Percentiles rank a stretch among this genome's conserved stretches.
Conservation (phyloP, 2,113 vertebrate genomes). For the Zapus hudsonius region DNA sequence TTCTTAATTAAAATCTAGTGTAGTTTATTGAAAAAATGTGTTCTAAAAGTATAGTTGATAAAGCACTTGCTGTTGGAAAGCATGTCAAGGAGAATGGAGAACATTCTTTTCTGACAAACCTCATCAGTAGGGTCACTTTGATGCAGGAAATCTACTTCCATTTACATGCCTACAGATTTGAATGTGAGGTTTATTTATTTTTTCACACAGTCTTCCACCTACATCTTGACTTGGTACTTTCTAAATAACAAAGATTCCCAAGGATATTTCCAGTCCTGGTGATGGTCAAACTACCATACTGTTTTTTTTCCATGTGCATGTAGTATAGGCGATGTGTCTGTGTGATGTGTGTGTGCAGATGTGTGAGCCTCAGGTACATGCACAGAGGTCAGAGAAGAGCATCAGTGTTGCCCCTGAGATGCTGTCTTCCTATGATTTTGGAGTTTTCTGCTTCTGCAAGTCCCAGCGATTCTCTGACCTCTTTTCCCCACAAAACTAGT, state of each 20-base stretch:
- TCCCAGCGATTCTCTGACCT: too few relatives aligned
- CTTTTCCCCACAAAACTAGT: too few relatives aligned
- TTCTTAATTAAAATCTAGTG: background rate
- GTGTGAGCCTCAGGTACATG: too few relatives aligned
- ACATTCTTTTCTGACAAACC: background rate
- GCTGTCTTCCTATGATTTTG: too few relatives aligned
- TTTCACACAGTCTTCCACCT: background rate
- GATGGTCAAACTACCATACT: background rate
- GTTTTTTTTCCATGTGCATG: background rate
- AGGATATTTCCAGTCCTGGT: background rate
- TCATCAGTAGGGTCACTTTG: background rate
- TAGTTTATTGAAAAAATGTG: background rate
- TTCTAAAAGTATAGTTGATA: background rate
- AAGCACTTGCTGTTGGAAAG: background rate
- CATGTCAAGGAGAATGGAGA: background rate
- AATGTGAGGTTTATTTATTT: background rate
- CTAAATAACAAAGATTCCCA: background rate
- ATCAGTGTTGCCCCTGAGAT: too few relatives aligned
- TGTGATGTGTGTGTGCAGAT: too few relatives aligned
- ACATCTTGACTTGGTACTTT: slow-evolving; percentile 24
- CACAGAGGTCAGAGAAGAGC: too few relatives aligned
- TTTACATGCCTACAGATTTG: slow-evolving; percentile 5
- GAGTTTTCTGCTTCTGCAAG: too few relatives aligned
- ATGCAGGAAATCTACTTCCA: slow-evolving; percentile 15
- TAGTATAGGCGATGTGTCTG: too few relatives aligned